Evolutionary conservation across 2,888 invertebrate genomes (phyloP), one percentile per base, ranked within the genome.

Genomic region (Drosophila pseudotalamancana): DNA sequence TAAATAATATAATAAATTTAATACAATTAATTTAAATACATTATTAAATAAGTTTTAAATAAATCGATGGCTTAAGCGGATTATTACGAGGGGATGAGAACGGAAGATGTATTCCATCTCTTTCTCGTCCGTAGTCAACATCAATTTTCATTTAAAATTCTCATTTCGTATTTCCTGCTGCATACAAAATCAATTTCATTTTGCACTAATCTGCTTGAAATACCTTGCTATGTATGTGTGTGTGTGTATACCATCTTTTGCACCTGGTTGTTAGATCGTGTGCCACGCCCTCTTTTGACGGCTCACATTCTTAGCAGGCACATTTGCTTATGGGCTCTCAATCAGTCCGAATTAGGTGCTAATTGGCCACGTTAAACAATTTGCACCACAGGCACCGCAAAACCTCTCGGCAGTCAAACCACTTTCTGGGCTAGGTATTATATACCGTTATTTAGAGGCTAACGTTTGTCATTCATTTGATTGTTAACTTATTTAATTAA

Each of bases 161-260:
- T 51, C 43, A 59, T 54, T 73, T 45, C 45, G 43, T 42, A 21
- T 54, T 19, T 31, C 48, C 43, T 35, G 34, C 49, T 45, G 54
- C 57, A 49, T 51, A 53, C 34, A 76, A 74, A 74, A 77, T 77
- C 74, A 68, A 77, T 75, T 77, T 75, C 73, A 77, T 77, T 75
- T 75, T 72, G 37, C 34, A 54, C 50, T 61, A 75, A 75, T 77
- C 73, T 77, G 73, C 61, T 54, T 50, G 51, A 55, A 60, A 57
- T 48, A 27, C 37, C 46, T 29, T 42, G 46, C 54, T n/a, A n/a
- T n/a, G n/a, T n/a, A n/a, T n/a, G n/a, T n/a, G n/a, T n/a, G n/a
- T n/a, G n/a, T n/a, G 11, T 32, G 27, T 9, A 60, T 19, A 12
- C 18, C 29, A 29, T 60, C 39, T 49, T 27, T 32, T 14, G 14